These are phyloP conservation scores for Sphaerolaimus hirsutus DNA, from an alignment of 2,888 invertebrate species.

Conservation along the genomic window DNA sequence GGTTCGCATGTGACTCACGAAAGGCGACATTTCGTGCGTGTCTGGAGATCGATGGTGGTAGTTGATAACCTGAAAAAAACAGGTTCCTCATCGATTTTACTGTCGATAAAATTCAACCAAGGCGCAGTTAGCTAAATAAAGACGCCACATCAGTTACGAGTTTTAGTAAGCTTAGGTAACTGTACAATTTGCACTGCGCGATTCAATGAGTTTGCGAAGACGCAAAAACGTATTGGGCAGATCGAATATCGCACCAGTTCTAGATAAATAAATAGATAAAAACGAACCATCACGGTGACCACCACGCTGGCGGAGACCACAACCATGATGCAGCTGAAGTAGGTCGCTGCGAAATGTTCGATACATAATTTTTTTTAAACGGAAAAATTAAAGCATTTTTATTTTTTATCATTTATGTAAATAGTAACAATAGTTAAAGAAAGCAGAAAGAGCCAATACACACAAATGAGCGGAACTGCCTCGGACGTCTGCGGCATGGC, in stretches of 20 bases:
- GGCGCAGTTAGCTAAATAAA: too few relatives aligned
- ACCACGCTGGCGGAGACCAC: slow-evolving; percentile 6
- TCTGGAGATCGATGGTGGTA: slow-evolving; percentile 5
- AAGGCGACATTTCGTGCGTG: slow-evolving; percentile 5
- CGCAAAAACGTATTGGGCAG: too few relatives aligned
- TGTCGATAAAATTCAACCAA: too few relatives aligned
- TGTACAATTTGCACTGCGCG: too few relatives aligned
- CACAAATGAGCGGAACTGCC: slow-evolving; percentile 93
- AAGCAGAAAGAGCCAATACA: too few relatives aligned
- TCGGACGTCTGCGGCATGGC: slow-evolving; percentile 95
- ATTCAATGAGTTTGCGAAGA: too few relatives aligned
- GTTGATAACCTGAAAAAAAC: slow-evolving; percentile 5
- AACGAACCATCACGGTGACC: slow-evolving; percentile 4
- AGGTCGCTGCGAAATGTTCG: slow-evolving; percentile 7
- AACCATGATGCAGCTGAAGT: slow-evolving; percentile 7
- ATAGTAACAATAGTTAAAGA: neutral
- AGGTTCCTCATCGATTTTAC: too few relatives aligned
- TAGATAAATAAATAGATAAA: neutral
- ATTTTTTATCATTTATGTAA: neutral
- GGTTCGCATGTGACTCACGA: slow-evolving; percentile 2
- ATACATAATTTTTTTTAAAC: slow-evolving; percentile 7
- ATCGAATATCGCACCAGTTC: neutral
- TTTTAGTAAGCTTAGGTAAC: too few relatives aligned
- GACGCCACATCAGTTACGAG: too few relatives aligned
- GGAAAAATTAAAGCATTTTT: too few relatives aligned